Evolutionary conservation across 2,888 invertebrate species (phyloP).

Genomic region (Cephonodes hylas): DNA sequence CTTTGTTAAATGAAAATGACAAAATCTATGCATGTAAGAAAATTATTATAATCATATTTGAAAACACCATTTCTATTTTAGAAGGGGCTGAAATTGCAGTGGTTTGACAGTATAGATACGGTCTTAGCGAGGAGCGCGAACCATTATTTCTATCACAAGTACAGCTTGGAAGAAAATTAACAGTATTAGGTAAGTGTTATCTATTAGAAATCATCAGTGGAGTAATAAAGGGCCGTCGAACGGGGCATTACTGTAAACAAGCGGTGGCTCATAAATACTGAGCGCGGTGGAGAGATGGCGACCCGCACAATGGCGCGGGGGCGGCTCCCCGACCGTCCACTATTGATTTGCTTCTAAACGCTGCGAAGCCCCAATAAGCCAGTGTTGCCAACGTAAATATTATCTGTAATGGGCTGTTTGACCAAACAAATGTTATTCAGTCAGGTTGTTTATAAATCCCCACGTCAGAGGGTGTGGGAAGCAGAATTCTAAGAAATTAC

Average conservation of each 20-base stretch:
- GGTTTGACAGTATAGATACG: too few species aligned
- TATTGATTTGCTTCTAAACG: slow-evolving; percentile 35
- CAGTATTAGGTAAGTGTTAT: slow-evolving; percentile 42
- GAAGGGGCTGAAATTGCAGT: too few species aligned
- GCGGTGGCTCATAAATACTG: slow-evolving; percentile 43
- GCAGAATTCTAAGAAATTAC: background rate
- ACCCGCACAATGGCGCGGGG: slow-evolving; percentile 60
- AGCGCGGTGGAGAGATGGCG: slow-evolving; percentile 46
- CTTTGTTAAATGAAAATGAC: background rate
- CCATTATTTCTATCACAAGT: background rate
- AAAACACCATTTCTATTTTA: background rate
- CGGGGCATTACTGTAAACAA: slow-evolving; percentile 41
- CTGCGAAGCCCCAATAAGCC: background rate
- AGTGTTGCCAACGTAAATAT: background rate
- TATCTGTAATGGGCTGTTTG: background rate
- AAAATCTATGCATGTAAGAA: too few species aligned
- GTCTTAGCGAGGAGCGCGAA: background rate
- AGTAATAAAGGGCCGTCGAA: slow-evolving; percentile 42
- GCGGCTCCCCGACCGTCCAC: slow-evolving; percentile 46
- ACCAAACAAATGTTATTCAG: background rate
- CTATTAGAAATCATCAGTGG: slow-evolving; percentile 54
- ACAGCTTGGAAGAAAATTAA: slow-evolving; percentile 29
- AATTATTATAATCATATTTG: too few species aligned
- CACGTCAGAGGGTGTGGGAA: background rate
- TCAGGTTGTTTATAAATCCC: background rate